These are phyloP conservation scores for Leucopsar rothschildi DNA, from an alignment of 2,113 vertebrate genomes.

Conservation along the genomic window DNA sequence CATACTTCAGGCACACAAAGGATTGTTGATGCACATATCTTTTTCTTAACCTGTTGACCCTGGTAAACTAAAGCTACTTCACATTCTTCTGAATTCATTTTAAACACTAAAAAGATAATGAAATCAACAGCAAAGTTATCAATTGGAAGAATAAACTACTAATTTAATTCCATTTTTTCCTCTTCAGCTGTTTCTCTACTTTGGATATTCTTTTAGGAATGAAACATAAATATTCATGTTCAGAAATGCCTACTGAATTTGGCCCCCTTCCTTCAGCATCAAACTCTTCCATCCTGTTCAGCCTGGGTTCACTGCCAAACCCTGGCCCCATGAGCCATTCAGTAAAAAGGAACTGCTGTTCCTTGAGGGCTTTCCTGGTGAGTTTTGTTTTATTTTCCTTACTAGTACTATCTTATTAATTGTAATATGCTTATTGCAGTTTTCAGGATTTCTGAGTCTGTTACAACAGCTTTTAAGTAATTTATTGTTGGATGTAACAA, in stretches of 20 bases:
- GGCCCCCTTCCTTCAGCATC: not conserved
- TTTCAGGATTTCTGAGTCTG: not conserved
- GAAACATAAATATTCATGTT: not conserved
- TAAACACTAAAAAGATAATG: not conserved
- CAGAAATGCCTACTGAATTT: not conserved
- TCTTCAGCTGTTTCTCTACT: not conserved
- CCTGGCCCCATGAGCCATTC: not conserved
- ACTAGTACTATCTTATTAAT: not conserved
- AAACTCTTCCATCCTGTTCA: not conserved
- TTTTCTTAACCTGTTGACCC: not conserved
- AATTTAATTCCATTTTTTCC: not conserved
- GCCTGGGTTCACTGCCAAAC: not conserved
- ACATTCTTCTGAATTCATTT: not conserved
- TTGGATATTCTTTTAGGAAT: not conserved
- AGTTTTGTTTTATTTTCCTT: not conserved
- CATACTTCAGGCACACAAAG: not conserved
- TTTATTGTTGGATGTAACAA: not conserved
- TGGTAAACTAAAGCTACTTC: not conserved
- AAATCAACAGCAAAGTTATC: not conserved
- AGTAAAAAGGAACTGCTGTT: not conserved
- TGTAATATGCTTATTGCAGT: not conserved
- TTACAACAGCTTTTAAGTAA: not conserved
- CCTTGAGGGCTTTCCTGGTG: not conserved
- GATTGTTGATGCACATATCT: not conserved
- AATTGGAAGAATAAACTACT: not conserved